Conservation (phyloP, 2,797 vertebrate genomes). For the Australoheros facetus region DNA sequence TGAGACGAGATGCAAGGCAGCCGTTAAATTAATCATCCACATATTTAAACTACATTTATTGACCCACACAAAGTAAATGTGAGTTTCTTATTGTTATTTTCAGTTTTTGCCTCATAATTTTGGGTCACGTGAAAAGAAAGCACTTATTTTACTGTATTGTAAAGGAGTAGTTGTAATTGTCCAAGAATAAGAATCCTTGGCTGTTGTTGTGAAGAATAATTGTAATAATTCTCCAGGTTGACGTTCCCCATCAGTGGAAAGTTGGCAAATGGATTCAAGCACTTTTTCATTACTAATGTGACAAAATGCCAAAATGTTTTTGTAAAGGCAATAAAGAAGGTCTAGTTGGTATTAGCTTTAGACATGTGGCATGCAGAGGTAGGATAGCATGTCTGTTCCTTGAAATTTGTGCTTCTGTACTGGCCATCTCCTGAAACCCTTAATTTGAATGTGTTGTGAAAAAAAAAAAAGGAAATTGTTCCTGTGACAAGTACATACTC, state of each 20-base stretch:
- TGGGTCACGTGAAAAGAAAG: not conserved
- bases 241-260: not conserved
- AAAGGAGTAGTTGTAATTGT: slow-evolving; percentile 13
- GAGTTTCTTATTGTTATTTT: not conserved
- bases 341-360: slow-evolving; percentile 34
- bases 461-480: slow-evolving; percentile 29
- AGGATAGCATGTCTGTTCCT: slow-evolving; percentile 31
- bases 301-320: slow-evolving; percentile 5
- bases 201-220: slow-evolving; percentile 10
- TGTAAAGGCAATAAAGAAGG: slow-evolving; percentile 15
- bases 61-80: not conserved
- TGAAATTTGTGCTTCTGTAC: slow-evolving; percentile 34
- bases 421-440: slow-evolving; percentile 5
- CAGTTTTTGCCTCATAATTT: not conserved
- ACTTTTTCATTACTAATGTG: slow-evolving; percentile 15
- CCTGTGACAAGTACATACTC: not conserved
- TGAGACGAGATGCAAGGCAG: not conserved
- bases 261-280: not conserved
- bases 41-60: not conserved
- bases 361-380: slow-evolving; percentile 47
- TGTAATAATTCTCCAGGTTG: not conserved
- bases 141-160: slow-evolving; percentile 22
- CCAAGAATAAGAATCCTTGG: slow-evolving; percentile 17
- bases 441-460: slow-evolving; percentile 26
- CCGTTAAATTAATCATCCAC: not conserved